Evolutionary conservation across 2,797 vertebrate species (phyloP), one percentile per base, ranked within the genome.

Genomic region (Dermochelys coriacea): DNA sequence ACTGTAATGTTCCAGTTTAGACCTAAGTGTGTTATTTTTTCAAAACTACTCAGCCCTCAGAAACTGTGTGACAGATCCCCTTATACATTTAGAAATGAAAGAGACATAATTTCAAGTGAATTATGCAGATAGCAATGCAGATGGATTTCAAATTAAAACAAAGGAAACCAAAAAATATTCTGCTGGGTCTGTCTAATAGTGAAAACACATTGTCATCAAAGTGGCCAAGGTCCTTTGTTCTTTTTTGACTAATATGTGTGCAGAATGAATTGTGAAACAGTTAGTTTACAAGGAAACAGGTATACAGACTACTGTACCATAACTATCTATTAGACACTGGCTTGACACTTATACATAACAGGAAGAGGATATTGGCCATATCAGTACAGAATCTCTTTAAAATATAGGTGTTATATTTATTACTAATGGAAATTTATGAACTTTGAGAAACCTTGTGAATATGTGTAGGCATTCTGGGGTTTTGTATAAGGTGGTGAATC

Each of bases 321-420:
- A 0, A 45, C 78, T 79, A 90, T 93, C 93, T 91, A 0, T 79
- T 21, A 31, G 61, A 90, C 64, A 2, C n/a, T 55, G 1, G 0
- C 7, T 27, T 47, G 52, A 25, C 52, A 59, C 34, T 5, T 1
- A 1, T 61, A 41, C 74, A 49, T 77, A 93, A 94, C 95, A 96
- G 96, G 93, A 96, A 95, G 88, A 75, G 93, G 95, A 95, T 47
- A 16, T 16, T 29, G 50, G 52, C 55, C 84, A 75, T 94, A 91
- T 90, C 92, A 68, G 84, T 74, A 1, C 87, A 82, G 57, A 81
- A 95, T 87, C 89, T 95, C 88, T 77, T 50, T 49, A 2, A 77
- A 54, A 29, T 1, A 0, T 6, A 37, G 54, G 15, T 68, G 2
- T 51, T 51, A 59, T 84, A 1, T 31, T 80, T 59, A 12, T 51